Conservation (phyloP, 2,797 vertebrate genomes). For the Sebastes trivittatus region DNA sequence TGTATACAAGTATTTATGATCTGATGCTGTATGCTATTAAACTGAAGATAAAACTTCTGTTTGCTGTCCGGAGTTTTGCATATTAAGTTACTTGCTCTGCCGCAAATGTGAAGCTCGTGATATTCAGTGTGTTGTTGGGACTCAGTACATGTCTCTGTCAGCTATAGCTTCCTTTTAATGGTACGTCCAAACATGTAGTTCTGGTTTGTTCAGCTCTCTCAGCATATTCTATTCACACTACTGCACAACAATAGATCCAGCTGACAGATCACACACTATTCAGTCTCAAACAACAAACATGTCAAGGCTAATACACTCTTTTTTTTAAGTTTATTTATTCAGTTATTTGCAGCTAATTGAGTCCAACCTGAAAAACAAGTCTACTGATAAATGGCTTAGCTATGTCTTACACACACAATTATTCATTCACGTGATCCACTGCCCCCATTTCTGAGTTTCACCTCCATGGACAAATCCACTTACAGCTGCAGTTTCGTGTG, state of each 20-base stretch:
- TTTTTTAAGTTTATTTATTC: not conserved
- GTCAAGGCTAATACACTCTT: not conserved
- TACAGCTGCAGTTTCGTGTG: not conserved
- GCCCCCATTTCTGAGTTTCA: constrained; percentile 18
- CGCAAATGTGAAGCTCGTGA: not conserved
- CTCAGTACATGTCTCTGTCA: not conserved
- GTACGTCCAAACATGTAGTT: not conserved
- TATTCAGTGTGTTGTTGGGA: not conserved
- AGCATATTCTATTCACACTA: constrained; percentile 3
- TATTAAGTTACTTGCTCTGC: not conserved
- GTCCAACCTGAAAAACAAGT: not conserved
- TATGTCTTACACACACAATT: not conserved
- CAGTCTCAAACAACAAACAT: not conserved
- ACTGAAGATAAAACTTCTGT: constrained; percentile 41
- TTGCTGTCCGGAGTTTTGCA: constrained; percentile 3
- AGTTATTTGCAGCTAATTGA: not conserved
- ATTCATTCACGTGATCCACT: constrained; percentile 34
- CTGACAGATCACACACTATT: not conserved
- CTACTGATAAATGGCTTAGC: not conserved
- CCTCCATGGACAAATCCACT: constrained; percentile 47
- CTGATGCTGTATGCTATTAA: constrained; percentile 69
- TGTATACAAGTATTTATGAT: constrained; percentile 63
- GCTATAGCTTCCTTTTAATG: too few species aligned
- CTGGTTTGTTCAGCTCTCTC: constrained; percentile 43
- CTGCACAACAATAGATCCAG: not conserved